Evolutionary conservation across 64 coral and sea anemone species (phyloP), one percentile per base, ranked within the genome.

Genomic region (Montipora foliosa): DNA sequence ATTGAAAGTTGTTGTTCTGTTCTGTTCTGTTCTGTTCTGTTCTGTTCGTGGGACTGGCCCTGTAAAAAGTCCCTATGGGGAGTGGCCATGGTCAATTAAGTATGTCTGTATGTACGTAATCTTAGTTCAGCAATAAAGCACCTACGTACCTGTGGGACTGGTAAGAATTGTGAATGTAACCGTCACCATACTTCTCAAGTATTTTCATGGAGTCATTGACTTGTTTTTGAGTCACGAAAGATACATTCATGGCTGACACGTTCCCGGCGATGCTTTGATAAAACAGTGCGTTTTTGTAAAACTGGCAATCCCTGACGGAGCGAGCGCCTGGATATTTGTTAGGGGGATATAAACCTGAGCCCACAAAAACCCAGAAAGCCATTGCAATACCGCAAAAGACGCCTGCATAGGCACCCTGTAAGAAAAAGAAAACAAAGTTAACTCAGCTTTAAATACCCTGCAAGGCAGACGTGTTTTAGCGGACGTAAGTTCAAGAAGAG

Each of bases 331-430:
- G 95, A 67, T 96, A 93, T 59, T 93, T 96, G 69, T 96, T 96
- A 7, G 95, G 95, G 4, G 90, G 87, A 37, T 90, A 79, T 15
- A 96, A 83, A 10, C 85, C 80, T 7, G 95, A 93, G 2, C 95
- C 95, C 70, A 96, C 11, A 69, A 96, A 96, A 3, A 96, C 95
- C 95, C 95, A 96, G 37, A 53, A 44, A 7, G 95, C 93, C 17
- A 93, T 58, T 15, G 68, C 79, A 1, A 87, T 87, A n/a, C 91
- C 91, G 20, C 73, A 59, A 21, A 96, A 96, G 53, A 96, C 48
- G 10, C 95, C 95, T 10, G 91, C 95, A 72, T 96, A 96, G 50
- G 95, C 95, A 10, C 91, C 95, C 95, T 96, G 47, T 14, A 37
- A 20, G 72, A 20, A 29, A 15, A 81, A 68, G 14, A 68, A 68